These are phyloP conservation scores for Chrysolophus pictus DNA, from an alignment of 2,797 vertebrate genomes.

Conservation along the genomic window DNA sequence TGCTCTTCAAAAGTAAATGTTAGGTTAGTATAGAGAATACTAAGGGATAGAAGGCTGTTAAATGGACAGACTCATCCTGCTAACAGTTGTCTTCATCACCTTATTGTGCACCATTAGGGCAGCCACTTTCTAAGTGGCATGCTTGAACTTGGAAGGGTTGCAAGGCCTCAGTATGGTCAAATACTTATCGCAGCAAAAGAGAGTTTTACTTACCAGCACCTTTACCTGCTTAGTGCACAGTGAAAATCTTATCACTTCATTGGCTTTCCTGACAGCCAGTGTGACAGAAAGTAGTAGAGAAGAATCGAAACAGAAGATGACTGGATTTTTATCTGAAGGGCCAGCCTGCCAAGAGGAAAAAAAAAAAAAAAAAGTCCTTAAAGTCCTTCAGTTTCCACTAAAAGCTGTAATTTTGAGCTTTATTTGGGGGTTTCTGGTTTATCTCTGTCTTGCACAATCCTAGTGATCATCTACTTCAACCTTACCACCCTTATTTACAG, in stretches of 20 bases:
- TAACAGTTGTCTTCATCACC: neutral
- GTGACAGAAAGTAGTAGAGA: neutral
- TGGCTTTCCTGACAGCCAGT: neutral
- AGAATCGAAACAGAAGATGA: neutral
- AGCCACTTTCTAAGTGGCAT: fast-evolving
- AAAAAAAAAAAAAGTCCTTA: too few species aligned
- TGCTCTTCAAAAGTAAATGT: neutral
- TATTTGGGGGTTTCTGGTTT: neutral
- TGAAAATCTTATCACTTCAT: neutral
- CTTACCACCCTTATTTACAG: neutral
- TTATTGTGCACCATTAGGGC: neutral
- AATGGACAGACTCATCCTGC: neutral
- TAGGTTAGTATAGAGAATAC: neutral
- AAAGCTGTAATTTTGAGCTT: neutral
- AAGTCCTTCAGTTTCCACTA: neutral
- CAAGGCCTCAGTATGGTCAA: neutral
- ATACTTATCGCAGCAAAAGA: neutral
- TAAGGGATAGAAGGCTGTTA: neutral
- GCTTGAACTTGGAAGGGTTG: neutral
- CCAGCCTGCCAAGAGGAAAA: neutral
- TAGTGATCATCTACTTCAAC: neutral
- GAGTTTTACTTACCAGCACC: neutral
- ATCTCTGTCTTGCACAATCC: constrained; percentile 27
- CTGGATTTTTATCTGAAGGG: neutral
- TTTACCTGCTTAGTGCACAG: neutral